phyloP scores from a whole-genome alignment of 2,888 invertebrate genomes.

The Tridacna crocea region DNA sequence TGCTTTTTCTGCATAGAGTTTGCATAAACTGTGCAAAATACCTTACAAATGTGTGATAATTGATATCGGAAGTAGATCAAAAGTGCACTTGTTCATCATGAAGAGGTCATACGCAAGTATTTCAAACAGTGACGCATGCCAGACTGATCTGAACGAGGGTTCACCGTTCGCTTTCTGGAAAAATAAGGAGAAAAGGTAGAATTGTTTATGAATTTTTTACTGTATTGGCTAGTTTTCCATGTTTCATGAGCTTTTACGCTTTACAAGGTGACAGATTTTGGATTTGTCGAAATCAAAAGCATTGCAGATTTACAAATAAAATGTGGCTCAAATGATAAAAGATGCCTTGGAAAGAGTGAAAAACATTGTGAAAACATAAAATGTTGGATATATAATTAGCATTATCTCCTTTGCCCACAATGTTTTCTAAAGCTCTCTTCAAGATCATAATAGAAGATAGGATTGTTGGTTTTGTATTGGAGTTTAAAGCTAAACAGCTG shows the following conservation, averaged over 20 bases:
- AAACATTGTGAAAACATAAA: conserved; percentile 8
- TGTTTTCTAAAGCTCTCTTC: neutral
- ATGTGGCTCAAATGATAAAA: neutral
- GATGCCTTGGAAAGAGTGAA: neutral
- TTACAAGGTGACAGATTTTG: neutral
- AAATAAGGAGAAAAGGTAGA: conserved; percentile 49
- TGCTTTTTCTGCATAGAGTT: no score
- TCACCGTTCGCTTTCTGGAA: conserved; percentile 56
- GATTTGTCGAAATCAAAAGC: neutral
- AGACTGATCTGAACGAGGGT: conserved; percentile 13
- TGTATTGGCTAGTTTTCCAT: no score
- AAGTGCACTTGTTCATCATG: conserved; percentile 22
- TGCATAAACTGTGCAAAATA: no score
- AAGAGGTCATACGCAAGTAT: conserved; percentile 45
- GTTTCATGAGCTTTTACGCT: no score
- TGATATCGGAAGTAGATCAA: no score
- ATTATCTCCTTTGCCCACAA: neutral
- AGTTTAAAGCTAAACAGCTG: no score
- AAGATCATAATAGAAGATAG: neutral
- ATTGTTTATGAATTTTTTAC: neutral
- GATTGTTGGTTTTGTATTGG: no score
- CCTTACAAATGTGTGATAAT: no score
- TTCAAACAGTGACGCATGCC: conserved; percentile 22
- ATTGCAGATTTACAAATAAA: neutral
- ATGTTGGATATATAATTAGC: neutral